These are phyloP conservation scores for Kryptolebias marmoratus DNA, from an alignment of 2,113 vertebrate genomes.

Conservation along the genomic window DNA sequence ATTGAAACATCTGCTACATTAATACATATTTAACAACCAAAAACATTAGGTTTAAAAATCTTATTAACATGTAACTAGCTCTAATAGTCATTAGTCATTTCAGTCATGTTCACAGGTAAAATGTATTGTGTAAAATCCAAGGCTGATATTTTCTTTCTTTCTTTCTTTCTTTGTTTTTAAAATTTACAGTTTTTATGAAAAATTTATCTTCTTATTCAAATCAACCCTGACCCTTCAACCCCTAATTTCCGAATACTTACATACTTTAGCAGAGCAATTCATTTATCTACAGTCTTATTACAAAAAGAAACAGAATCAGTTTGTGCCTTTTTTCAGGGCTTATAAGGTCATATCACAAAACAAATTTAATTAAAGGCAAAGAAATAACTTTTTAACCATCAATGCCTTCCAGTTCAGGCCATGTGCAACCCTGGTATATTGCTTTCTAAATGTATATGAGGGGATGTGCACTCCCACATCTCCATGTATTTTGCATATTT, in stretches of 20 bases:
- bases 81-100: no score
- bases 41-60: no score
- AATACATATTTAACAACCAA: no score
- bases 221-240: not conserved
- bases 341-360: not conserved
- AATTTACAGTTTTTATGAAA: not conserved
- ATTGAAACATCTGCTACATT: no score
- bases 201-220: slow-evolving; percentile 8
- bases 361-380: not conserved
- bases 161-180: not conserved
- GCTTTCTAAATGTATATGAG: no score
- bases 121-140: no score
- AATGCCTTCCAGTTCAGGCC: not conserved
- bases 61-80: no score
- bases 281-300: slow-evolving; percentile 7
- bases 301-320: slow-evolving; percentile 23
- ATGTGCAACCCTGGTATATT: no score
- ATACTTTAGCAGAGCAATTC: not conserved
- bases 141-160: not conserved
- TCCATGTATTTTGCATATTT: no score
- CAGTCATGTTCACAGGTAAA: no score
- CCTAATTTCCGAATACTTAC: slow-evolving; percentile 6
- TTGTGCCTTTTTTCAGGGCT: not conserved
- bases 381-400: not conserved
- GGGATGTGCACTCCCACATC: no score